Base-by-base conservation (phyloP, 1,140 invertebrate genomes). In the Palaemon carinicauda region DNA sequence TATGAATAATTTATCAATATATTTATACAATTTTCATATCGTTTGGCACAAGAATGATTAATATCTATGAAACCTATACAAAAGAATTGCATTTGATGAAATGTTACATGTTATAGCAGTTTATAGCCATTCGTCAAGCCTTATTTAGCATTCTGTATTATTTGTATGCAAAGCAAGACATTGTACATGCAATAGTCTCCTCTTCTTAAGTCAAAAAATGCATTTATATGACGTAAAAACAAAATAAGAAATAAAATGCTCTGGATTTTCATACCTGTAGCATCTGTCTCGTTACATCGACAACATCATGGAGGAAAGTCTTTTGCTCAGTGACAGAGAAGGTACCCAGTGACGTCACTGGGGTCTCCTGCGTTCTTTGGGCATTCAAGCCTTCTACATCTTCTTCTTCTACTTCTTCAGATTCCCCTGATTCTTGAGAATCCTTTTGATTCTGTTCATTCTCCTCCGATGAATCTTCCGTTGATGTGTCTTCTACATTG, bases 281-380 rank as follows among this genome's bases (percentile, higher is more conserved):
- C n/a, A 84, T 54, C 33, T 77, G 53, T 60, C 82, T 56, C 10
- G 74, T 77, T 7, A 77, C 50, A 29, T 84, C 74, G 4, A 84
- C 73, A 19, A 78, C n/a, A 21, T 84, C 81, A n/a, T 82, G 52
- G n/a, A 74, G 24, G 27, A 33, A 82, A 24, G 81, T 82, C 17
- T 71, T 52, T 75, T 75, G 69, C 4, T 75, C 52, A 73, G 29
- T 75, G n/a, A 29, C 50, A 71, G 24, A 54, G 54, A 17, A 21
- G 29, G 5, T 33, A 5, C 9, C 29, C 31, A 3, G 21, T 33
- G 31, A 27, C 19, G 3, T 19, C 19, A 27, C 71, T 1, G 4
- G 17, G 65, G 15, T 69, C 60, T 17, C 17, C 41, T 15, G 15
- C 41, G 15, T 27, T n/a, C 5, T 52, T 41, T 41, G 41, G 41